Conservation (phyloP, 2,797 vertebrate species). For the Myripristis murdjan region DNA sequence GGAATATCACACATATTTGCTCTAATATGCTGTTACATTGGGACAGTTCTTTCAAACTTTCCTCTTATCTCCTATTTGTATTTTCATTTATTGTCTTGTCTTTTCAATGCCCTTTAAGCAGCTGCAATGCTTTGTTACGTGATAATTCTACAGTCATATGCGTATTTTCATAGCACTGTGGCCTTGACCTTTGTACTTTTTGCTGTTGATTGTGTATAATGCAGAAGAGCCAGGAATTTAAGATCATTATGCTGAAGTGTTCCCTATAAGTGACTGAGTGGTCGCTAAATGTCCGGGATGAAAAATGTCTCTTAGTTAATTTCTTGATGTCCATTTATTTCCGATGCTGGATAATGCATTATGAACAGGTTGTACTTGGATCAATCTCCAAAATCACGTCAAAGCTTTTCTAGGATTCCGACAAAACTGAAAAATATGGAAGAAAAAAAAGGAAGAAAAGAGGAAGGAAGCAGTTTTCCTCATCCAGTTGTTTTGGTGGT, state of each 20-base stretch:
- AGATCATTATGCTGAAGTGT: too few species aligned
- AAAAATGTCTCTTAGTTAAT: neutral
- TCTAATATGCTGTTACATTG: too few species aligned
- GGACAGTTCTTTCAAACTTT: too few species aligned
- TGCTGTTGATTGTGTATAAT: neutral
- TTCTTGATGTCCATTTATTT: neutral
- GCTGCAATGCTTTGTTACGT: too few species aligned
- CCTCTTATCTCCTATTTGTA: too few species aligned
- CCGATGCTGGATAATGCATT: neutral
- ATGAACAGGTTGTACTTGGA: neutral
- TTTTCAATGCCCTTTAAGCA: too few species aligned
- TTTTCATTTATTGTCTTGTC: too few species aligned
- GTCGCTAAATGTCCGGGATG: neutral
- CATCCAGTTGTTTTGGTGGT: slow-evolving; percentile 5
- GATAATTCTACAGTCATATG: too few species aligned
- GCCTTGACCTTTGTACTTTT: neutral
- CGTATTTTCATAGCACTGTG: neutral
- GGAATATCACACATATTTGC: too few species aligned
- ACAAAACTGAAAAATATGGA: neutral
- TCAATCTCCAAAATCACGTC: neutral
- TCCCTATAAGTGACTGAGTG: neutral
- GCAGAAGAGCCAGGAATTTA: neutral
- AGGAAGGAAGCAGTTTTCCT: neutral
- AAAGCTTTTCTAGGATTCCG: neutral
- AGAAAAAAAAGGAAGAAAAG: neutral